phyloP scores from a whole-genome alignment of 2,888 invertebrate species.

The Macrosoma leucophasiata region DNA sequence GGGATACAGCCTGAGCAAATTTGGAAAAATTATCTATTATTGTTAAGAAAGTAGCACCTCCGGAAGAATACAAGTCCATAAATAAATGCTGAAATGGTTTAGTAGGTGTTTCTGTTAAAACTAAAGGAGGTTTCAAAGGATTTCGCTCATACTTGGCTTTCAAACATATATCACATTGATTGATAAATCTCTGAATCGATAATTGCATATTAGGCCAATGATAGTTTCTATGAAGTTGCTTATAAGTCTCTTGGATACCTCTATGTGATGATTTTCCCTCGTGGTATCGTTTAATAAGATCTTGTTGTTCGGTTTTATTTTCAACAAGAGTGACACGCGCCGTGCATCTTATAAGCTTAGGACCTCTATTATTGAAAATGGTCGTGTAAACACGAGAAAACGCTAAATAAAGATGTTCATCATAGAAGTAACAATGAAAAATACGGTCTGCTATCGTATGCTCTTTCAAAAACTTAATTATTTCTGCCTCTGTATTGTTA shows the following conservation, averaged over 20 bases:
- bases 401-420: slow-evolving; percentile 19
- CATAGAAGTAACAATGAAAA: slow-evolving; percentile 9
- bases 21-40: too few species aligned
- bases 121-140: slow-evolving; percentile 9
- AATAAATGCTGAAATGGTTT: slow-evolving; percentile 20
- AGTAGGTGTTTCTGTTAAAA: slow-evolving; percentile 15
- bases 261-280: slow-evolving; percentile 18
- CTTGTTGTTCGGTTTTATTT: slow-evolving; percentile 15
- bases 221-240: slow-evolving; percentile 16
- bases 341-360: slow-evolving; percentile 13
- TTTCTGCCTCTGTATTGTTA: slow-evolving; percentile 21
- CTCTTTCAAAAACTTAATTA: slow-evolving; percentile 20
- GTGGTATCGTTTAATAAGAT: slow-evolving; percentile 18
- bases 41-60: slow-evolving; percentile 5
- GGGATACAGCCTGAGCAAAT: too few species aligned
- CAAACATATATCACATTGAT: slow-evolving; percentile 16
- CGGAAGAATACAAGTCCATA: slow-evolving; percentile 10
- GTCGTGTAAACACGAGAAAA: slow-evolving; percentile 14
- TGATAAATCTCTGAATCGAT: slow-evolving; percentile 16
- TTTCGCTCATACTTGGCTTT: slow-evolving; percentile 17
- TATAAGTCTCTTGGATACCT: slow-evolving; percentile 18
- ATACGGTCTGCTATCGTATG: slow-evolving; percentile 14
- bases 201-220: slow-evolving; percentile 17
- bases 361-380: slow-evolving; percentile 17
- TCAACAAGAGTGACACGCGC: slow-evolving; percentile 13